These are phyloP conservation scores for Polydrusus pterygomalis DNA, from an alignment of 2,888 invertebrate species.

Conservation along the genomic window DNA sequence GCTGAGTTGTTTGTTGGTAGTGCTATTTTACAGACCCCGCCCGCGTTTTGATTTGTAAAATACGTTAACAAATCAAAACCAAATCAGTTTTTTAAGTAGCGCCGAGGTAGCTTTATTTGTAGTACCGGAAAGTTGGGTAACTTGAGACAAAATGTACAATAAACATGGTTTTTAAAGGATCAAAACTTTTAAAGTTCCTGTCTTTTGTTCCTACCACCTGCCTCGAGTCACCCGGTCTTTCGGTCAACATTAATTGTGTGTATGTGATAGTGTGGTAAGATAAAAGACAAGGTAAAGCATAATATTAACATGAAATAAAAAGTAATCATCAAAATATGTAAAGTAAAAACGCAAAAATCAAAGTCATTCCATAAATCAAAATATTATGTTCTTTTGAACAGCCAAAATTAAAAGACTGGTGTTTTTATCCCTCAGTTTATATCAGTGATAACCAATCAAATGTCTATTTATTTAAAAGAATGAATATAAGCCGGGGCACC, in stretches of 20 bases:
- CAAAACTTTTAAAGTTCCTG: no score
- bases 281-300: slow-evolving; percentile 20
- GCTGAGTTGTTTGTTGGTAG: slow-evolving; percentile 6
- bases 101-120: slow-evolving; percentile 36
- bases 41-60: slow-evolving; percentile 12
- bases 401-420: slow-evolving; percentile 18
- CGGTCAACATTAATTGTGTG: slow-evolving; percentile 19
- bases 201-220: no score
- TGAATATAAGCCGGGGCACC: no score
- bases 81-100: slow-evolving; percentile 32
- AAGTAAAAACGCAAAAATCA: slow-evolving; percentile 10
- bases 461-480: background rate
- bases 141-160: no score
- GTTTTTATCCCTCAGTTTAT: slow-evolving; percentile 11
- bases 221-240: background rate
- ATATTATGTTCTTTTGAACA: slow-evolving; percentile 15
- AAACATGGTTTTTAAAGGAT: no score
- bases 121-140: background rate
- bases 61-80: background rate
- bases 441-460: background rate
- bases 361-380: slow-evolving; percentile 23
- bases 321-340: slow-evolving; percentile 2
- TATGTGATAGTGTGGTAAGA: slow-evolving; percentile 34
- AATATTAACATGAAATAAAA: slow-evolving; percentile 15
- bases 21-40: slow-evolving; percentile 35